Evolutionary conservation across 2,888 invertebrate genomes (phyloP), one percentile per base, ranked within the genome.

Genomic region (Eulithis testata): DNA sequence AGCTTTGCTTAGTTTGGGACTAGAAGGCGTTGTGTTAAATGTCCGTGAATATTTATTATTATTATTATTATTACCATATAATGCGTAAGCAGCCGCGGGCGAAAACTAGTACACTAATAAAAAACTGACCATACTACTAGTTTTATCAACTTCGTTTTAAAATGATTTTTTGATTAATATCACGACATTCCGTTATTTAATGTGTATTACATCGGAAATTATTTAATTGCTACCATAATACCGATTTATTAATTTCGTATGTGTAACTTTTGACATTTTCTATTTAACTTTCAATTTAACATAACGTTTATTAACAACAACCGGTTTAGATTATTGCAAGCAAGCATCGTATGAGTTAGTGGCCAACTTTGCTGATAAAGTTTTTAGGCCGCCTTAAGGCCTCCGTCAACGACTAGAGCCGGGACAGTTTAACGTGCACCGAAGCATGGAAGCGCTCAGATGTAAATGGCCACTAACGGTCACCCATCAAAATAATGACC

Each of bases 101-200:
- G 21, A 21, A 1, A 21, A 21, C 21, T 21, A 21, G 21, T 2
- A n/a, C 14, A 56, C 9, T 21, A 21, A 57, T 31, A 51, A 49
- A 52, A 52, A 52, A 43, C 54, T 21, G 21, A 1, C 44, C 5
- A 14, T n/a, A 58, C 53, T 50, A 63, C 63, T 60, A 63, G 69
- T 69, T 69, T 66, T 70, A 71, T 63, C 12, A 44, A 51, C 52
- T 57, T 31, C 55, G 61, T 54, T 60, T 47, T 50, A 52, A 65
- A 56, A 69, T 63, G 53, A 68, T 44, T 65, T 68, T 65, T 66
- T 75, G 75, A 82, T 81, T 79, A 75, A 77, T 77, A 72, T 74
- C 69, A 72, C 74, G 63, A 70, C 72, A 75, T 79, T 71, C 81
- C 78, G 80, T 79, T 78, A 79, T 72, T 77, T 77, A 81, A 80